Conservation (phyloP, 2,797 vertebrate species). For the Characodon lateralis region DNA sequence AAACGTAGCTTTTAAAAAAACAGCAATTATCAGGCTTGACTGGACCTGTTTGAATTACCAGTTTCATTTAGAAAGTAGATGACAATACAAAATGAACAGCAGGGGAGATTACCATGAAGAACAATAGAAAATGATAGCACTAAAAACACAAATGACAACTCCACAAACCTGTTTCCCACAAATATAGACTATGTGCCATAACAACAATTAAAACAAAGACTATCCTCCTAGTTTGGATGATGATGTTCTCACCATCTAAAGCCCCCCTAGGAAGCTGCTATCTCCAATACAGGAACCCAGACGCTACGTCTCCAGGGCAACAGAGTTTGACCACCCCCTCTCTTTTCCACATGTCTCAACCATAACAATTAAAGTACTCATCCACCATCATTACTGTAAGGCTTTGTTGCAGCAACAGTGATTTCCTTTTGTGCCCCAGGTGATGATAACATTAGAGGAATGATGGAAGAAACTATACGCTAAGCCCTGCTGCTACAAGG, state of each 20-base stretch:
- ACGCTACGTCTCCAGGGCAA: slow-evolving; percentile 54
- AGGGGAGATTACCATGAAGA: slow-evolving; percentile 30
- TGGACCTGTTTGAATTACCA: slow-evolving; percentile 44
- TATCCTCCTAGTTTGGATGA: slow-evolving; percentile 56
- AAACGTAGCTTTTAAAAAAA: slow-evolving; percentile 36
- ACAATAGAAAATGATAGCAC: slow-evolving; percentile 41
- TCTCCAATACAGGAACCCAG: slow-evolving; percentile 35
- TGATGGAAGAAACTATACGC: slow-evolving; percentile 43
- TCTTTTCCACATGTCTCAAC: slow-evolving; percentile 31
- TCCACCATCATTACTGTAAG: slow-evolving; percentile 40
- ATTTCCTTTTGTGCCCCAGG: slow-evolving; percentile 30
- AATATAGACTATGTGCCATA: slow-evolving; percentile 51
- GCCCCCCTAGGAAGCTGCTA: slow-evolving; percentile 33
- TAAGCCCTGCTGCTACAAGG: slow-evolving; percentile 19
- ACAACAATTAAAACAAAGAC: slow-evolving; percentile 68
- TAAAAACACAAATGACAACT: slow-evolving; percentile 45
- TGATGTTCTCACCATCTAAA: slow-evolving; percentile 40
- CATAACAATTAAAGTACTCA: slow-evolving; percentile 50
- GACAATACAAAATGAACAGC: slow-evolving; percentile 16
- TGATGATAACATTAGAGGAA: slow-evolving; percentile 19
- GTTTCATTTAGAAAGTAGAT: slow-evolving; percentile 45
- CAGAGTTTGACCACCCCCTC: slow-evolving; percentile 33
- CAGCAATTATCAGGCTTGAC: slow-evolving; percentile 47
- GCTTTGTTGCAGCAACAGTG: slow-evolving; percentile 33
- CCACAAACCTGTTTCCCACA: slow-evolving; percentile 52